Evolutionary conservation across 2,888 invertebrate species (phyloP).

Genomic region (Oligia strigilis): DNA sequence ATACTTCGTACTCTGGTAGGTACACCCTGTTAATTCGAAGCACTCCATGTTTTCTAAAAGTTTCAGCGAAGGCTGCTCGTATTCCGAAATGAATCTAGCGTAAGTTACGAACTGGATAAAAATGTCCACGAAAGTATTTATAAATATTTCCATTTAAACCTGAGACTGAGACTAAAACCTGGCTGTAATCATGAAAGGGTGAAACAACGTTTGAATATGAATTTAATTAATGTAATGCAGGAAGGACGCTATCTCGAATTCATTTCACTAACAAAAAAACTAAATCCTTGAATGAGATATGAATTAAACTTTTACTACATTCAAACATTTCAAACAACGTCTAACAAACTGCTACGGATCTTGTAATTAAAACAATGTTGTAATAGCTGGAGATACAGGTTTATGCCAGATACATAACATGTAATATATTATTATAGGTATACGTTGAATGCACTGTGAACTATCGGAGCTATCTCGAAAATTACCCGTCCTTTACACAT

Average conservation of each 20-base stretch:
- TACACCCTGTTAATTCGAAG: conserved; percentile 26
- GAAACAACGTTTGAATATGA: conserved; percentile 13
- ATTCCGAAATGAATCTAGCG: conserved; percentile 36
- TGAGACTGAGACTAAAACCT: neutral
- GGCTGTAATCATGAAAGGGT: conserved; percentile 2
- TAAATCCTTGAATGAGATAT: conserved; percentile 16
- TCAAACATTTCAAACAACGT: neutral
- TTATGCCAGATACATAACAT: conserved; percentile 2
- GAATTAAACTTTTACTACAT: conserved; percentile 27
- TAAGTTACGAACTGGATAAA: conserved; percentile 21
- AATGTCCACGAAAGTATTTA: conserved; percentile 4
- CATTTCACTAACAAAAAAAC: conserved; percentile 14
- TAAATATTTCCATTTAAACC: conserved; percentile 10
- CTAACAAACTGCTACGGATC: neutral
- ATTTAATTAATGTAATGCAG: conserved; percentile 26
- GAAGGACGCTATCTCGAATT: neutral
- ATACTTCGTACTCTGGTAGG: neutral
- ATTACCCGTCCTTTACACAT: conserved; percentile 41
- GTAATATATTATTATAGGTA: conserved; percentile 8
- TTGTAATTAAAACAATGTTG: conserved; percentile 10
- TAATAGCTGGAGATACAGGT: neutral
- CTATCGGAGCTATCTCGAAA: conserved; percentile 23
- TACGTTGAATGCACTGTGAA: conserved; percentile 19
- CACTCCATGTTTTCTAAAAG: conserved; percentile 43
- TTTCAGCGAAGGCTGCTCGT: conserved; percentile 33